phyloP scores from a whole-genome alignment of 2,113 vertebrate genomes.

The Microtus richardsoni region DNA sequence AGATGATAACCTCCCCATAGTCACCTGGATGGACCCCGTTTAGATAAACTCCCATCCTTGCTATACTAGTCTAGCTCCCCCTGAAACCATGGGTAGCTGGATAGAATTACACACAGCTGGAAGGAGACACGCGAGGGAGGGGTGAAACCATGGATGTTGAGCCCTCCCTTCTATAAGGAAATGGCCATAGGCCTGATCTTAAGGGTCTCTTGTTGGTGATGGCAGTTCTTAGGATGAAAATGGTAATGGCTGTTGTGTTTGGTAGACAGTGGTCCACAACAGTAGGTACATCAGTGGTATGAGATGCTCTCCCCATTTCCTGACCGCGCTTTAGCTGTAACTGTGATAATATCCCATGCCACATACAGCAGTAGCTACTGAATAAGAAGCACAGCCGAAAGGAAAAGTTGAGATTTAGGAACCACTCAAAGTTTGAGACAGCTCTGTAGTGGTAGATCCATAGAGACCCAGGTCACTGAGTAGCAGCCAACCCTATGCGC shows the following conservation, averaged over 20 bases:
- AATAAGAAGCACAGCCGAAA: background rate
- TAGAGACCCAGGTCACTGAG: background rate
- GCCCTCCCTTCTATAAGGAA: background rate
- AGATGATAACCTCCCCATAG: background rate
- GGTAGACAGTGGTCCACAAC: background rate
- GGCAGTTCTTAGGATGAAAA: background rate
- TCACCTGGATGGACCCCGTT: background rate
- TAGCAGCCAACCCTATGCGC: background rate
- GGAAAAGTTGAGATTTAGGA: constrained; percentile 12
- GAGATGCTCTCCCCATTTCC: background rate
- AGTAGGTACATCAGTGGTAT: background rate
- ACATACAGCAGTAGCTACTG: background rate
- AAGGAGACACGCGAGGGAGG: background rate
- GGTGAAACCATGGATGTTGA: background rate
- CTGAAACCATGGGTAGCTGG: background rate
- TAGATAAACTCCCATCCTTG: background rate
- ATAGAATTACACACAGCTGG: background rate
- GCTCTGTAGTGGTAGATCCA: background rate
- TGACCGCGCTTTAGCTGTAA: background rate
- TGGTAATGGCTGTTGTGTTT: background rate
- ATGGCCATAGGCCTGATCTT: background rate
- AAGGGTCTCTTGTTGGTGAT: background rate
- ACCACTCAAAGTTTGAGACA: constrained; percentile 35
- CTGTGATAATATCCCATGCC: background rate
- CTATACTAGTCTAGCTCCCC: background rate